These are phyloP conservation scores for Leptinotarsa defecta DNA, from an alignment of 1,140 invertebrate genomes.

Conservation along the genomic window DNA sequence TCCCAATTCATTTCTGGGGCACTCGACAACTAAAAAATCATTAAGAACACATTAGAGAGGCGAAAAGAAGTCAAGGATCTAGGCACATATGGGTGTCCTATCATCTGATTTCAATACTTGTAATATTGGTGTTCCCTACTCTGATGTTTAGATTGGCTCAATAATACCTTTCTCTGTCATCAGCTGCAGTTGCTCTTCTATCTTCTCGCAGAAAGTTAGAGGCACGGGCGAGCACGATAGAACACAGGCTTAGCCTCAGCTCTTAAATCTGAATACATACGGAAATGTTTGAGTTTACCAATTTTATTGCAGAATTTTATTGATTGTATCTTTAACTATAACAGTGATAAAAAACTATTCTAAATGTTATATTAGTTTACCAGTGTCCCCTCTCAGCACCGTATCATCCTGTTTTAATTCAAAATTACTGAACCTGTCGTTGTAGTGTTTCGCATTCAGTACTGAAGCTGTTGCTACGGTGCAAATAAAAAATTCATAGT, in stretches of 20 bases:
- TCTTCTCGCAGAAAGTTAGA: slow-evolving; percentile 27
- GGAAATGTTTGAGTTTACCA: not conserved
- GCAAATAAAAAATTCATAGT: not conserved
- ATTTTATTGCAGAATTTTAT: not conserved
- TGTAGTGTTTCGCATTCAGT: not conserved
- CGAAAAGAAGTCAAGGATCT: too few species aligned
- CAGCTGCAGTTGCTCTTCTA: slow-evolving; percentile 25
- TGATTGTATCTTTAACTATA: not conserved
- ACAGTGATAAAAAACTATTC: slow-evolving; percentile 4
- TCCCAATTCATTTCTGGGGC: too few species aligned
- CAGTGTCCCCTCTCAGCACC: slow-evolving; percentile 13
- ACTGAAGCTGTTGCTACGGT: not conserved
- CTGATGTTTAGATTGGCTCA: not conserved
- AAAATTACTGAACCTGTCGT: not conserved
- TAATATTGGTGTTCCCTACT: slow-evolving; percentile 20
- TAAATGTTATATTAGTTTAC: not conserved
- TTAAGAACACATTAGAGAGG: too few species aligned
- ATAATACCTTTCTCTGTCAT: slow-evolving; percentile 12
- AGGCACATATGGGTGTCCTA: slow-evolving; percentile 50
- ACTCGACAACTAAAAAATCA: too few species aligned
- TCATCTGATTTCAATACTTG: slow-evolving; percentile 34
- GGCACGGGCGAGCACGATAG: slow-evolving; percentile 13
- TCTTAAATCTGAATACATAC: slow-evolving; percentile 6
- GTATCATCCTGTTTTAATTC: slow-evolving; percentile 27
- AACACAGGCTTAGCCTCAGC: not conserved